These are phyloP conservation scores for Lasioglossum morio DNA, from an alignment of 2,888 invertebrate genomes.

Conservation along the genomic window DNA sequence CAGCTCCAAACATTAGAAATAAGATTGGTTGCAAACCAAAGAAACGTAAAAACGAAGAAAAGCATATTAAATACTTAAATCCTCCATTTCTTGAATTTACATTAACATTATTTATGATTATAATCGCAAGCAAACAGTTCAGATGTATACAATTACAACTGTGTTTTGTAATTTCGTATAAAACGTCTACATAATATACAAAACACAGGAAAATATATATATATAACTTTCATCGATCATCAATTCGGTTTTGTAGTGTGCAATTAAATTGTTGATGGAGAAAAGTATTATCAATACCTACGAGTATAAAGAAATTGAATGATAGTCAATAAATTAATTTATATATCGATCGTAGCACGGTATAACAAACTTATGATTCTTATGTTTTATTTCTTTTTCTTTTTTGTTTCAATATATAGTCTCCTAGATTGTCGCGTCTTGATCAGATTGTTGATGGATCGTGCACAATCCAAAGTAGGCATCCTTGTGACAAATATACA, in stretches of 20 bases:
- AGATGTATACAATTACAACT: neutral
- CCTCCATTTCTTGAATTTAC: neutral
- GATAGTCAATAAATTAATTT: conserved; percentile 11
- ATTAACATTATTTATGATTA: neutral
- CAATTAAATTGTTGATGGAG: conserved; percentile 9
- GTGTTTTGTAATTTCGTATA: neutral
- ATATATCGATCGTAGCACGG: conserved; percentile 8
- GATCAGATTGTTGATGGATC: conserved; percentile 24
- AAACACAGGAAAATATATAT: neutral
- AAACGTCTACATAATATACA: conserved; percentile 7
- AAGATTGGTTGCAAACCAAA: neutral
- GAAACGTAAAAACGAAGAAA: neutral
- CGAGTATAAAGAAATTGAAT: neutral
- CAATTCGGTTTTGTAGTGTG: neutral
- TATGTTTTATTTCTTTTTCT: neutral
- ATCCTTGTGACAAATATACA: conserved; percentile 68
- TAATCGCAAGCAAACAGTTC: conserved; percentile 17
- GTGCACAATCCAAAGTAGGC: conserved; percentile 54
- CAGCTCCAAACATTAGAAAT: conserved; percentile 54
- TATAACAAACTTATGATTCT: conserved; percentile 19
- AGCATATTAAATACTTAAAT: conserved; percentile 24
- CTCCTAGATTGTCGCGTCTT: conserved; percentile 41
- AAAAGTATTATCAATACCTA: neutral
- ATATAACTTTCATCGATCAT: neutral
- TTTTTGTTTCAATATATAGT: conserved; percentile 27